Conservation (phyloP, 2,888 invertebrate genomes). For the Calliopum simillimum region DNA sequence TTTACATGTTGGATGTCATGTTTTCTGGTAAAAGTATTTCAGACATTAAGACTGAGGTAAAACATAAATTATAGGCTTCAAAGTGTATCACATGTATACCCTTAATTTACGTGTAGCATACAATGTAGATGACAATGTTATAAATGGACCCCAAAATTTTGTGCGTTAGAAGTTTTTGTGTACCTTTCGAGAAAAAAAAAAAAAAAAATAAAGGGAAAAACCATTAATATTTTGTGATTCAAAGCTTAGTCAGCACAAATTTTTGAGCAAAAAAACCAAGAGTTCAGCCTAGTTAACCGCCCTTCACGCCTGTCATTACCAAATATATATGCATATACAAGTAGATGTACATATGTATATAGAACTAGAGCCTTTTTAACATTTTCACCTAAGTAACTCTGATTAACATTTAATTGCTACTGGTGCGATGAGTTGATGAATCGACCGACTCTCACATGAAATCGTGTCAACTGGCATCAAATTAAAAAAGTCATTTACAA, state of each 20-base stretch:
- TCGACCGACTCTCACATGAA: background rate
- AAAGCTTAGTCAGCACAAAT: background rate
- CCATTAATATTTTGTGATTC: conserved; percentile 1
- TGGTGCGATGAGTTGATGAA: background rate
- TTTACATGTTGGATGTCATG: too few relatives aligned
- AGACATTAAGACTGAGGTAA: too few relatives aligned
- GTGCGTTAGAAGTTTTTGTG: background rate
- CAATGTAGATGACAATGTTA: background rate
- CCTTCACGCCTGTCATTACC: too few relatives aligned
- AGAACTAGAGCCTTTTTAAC: too few relatives aligned
- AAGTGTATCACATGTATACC: too few relatives aligned
- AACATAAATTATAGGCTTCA: too few relatives aligned
- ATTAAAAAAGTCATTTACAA: conserved; percentile 4
- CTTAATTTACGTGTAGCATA: background rate
- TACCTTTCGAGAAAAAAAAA: background rate
- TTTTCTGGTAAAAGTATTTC: too few relatives aligned
- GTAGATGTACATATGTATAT: too few relatives aligned
- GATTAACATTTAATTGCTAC: conserved; percentile 7
- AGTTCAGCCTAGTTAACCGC: too few relatives aligned
- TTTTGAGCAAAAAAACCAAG: background rate
- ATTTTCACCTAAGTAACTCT: background rate
- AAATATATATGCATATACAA: too few relatives aligned
- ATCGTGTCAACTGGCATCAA: conserved; percentile 2
- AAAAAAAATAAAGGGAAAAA: background rate
- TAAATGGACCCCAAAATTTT: conserved; percentile 7